phyloP scores from a whole-genome alignment of 2,797 vertebrate species.

The Capromys pilorides region DNA sequence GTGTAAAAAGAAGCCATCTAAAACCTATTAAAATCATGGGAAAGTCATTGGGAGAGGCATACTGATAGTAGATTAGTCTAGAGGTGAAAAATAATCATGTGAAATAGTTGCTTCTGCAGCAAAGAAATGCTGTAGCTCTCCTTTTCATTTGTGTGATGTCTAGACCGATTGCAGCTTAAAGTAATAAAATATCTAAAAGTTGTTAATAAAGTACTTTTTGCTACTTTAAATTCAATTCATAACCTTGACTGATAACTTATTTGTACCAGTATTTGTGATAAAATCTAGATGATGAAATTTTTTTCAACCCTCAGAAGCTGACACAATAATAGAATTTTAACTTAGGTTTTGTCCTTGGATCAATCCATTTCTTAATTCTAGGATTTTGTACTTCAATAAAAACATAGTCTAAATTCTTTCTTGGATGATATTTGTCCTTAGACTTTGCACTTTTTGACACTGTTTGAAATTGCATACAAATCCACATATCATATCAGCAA shows the following conservation, averaged over 20 bases:
- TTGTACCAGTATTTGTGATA: constrained; percentile 77
- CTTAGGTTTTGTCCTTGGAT: constrained; percentile 59
- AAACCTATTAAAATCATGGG: constrained; percentile 41
- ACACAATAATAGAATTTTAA: constrained; percentile 68
- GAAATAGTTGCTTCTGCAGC: constrained; percentile 34
- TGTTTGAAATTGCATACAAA: constrained; percentile 64
- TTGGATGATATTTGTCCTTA: constrained; percentile 49
- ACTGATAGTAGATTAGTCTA: constrained; percentile 37
- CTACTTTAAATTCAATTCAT: constrained; percentile 79
- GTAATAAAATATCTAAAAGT: constrained; percentile 72
- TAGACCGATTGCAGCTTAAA: constrained; percentile 55
- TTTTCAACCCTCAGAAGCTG: constrained; percentile 66
- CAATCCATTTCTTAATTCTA: constrained; percentile 71
- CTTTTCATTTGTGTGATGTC: constrained; percentile 55
- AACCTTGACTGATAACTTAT: constrained; percentile 70
- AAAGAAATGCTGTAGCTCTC: neutral
- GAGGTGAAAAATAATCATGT: neutral
- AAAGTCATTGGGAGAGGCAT: constrained; percentile 24
- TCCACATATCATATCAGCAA: constrained; percentile 55
- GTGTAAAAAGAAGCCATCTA: constrained; percentile 44
- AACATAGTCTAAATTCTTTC: constrained; percentile 66
- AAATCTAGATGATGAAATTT: constrained; percentile 78
- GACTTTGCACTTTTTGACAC: constrained; percentile 52
- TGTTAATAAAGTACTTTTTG: constrained; percentile 79
- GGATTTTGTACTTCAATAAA: constrained; percentile 64